A percentile compares a stretch with the other conserved stretches of the same genome.
These are phyloP conservation scores for Zonotrichia leucophrys DNA, from an alignment of 2,113 vertebrate species.

Conservation along the genomic window DNA sequence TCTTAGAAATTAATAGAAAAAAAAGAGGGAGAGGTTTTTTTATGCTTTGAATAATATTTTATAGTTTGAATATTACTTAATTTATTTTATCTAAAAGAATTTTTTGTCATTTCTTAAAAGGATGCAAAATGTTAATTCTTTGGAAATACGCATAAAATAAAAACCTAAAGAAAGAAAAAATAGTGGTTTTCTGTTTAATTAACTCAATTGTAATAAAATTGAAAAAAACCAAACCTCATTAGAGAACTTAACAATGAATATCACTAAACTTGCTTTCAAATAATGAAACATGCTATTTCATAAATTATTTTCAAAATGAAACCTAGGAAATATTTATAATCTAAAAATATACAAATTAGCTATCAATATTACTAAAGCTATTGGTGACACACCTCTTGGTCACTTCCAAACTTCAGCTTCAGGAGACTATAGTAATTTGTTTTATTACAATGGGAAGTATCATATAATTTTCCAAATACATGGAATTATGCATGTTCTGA, in stretches of 20 bases:
- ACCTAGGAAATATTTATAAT: not conserved
- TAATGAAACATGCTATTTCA: not conserved
- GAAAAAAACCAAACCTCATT: rapidly evolving
- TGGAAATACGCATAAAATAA: not conserved
- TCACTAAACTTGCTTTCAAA: not conserved
- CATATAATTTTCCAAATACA: not conserved
- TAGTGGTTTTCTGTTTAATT: not conserved
- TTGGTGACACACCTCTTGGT: not conserved
- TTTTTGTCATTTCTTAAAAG: not conserved
- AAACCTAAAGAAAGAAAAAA: not conserved
- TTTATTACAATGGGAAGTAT: not conserved
- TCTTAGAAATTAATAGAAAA: not conserved
- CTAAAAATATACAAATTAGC: not conserved
- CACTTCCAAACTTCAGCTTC: not conserved
- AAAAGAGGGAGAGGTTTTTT: rapidly evolving
- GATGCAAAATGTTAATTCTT: rapidly evolving
- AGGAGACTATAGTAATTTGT: not conserved
- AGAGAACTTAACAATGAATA: not conserved
- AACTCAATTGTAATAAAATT: not conserved
- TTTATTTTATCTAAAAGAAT: not conserved
- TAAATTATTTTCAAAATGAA: not conserved
- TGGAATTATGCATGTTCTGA: not conserved
- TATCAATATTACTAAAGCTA: not conserved
- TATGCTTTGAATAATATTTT: not conserved
- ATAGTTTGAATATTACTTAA: not conserved